These are phyloP conservation scores for Aporrectodea caliginosa DNA, from an alignment of 1,140 invertebrate genomes.

Conservation along the genomic window DNA sequence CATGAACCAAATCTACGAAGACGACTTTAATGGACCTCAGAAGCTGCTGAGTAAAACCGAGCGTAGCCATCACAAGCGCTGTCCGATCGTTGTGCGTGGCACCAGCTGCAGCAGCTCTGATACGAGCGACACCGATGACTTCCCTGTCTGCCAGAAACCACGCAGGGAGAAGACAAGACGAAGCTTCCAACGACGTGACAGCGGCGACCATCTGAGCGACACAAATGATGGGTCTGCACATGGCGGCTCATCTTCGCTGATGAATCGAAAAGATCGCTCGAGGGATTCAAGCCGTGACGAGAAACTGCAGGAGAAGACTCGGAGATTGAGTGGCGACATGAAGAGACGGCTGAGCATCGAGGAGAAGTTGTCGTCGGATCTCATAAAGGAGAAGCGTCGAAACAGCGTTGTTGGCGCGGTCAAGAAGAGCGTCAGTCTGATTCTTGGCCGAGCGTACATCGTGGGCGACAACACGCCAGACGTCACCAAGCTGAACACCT, in stretches of 20 bases:
- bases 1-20: slow-evolving; percentile 68
- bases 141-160: background rate
- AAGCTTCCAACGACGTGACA: slow-evolving; percentile 45
- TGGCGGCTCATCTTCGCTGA: too few relatives aligned
- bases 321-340: background rate
- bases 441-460: slow-evolving; percentile 4
- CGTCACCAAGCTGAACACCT: background rate
- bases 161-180: background rate
- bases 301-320: background rate
- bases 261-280: background rate
- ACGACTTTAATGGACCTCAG: too few relatives aligned
- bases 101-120: background rate
- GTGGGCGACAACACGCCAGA: background rate
- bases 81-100: background rate
- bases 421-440: slow-evolving; percentile 24
- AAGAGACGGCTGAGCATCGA: background rate
- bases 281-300: background rate
- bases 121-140: background rate
- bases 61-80: background rate
- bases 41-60: background rate
- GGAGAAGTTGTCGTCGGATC: background rate
- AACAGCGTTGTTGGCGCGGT: slow-evolving; percentile 5
- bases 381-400: background rate
- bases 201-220: slow-evolving; percentile 55
- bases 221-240: slow-evolving; percentile 41